Conservation (phyloP, 2,797 vertebrate species). For the Xerus rutilus region DNA sequence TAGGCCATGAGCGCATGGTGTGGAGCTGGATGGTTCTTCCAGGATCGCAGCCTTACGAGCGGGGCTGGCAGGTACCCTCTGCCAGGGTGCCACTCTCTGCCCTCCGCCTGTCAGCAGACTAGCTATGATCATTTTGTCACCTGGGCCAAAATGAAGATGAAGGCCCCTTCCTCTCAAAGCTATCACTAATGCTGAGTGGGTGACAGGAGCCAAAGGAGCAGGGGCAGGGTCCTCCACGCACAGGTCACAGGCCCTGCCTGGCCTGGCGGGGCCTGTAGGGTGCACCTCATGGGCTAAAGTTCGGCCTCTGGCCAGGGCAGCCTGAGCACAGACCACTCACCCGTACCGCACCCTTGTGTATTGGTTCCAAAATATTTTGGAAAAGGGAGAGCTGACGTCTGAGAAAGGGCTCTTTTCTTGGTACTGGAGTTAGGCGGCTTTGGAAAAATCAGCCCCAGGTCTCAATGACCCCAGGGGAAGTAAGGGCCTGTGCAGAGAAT, state of each 20-base stretch:
- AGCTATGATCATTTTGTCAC: neutral
- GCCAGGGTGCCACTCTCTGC: neutral
- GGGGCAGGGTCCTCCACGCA: neutral
- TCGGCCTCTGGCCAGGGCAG: neutral
- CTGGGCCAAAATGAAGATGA: neutral
- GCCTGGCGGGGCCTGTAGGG: accelerated
- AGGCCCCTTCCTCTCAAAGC: neutral
- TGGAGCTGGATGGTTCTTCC: neutral
- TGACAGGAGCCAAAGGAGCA: neutral
- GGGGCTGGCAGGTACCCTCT: neutral
- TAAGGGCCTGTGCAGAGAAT: neutral
- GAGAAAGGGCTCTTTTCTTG: neutral
- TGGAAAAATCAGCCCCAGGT: neutral
- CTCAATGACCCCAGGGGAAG: neutral
- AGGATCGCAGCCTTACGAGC: neutral
- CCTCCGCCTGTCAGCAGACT: neutral
- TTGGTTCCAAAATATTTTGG: neutral
- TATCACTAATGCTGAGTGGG: neutral
- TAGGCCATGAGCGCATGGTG: accelerated
- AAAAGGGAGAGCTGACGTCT: neutral
- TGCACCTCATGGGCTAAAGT: neutral
- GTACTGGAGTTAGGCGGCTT: neutral
- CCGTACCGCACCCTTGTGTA: neutral
- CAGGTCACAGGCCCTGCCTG: too few relatives aligned
- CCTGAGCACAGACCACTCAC: neutral